Conservation (phyloP, 2,888 invertebrate genomes). For the Parnassius orleans region DNA sequence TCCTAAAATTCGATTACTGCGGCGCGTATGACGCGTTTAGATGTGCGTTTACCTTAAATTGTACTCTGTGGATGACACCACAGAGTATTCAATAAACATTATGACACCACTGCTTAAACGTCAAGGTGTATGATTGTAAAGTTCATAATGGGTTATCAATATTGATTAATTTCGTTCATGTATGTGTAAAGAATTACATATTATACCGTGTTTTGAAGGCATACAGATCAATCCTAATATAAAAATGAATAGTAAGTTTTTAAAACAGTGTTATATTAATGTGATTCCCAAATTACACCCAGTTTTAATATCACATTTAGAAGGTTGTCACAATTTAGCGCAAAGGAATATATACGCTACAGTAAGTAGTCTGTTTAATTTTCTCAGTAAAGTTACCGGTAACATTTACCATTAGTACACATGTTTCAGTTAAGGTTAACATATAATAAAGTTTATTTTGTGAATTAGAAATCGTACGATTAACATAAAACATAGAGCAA, state of each 20-base stretch:
- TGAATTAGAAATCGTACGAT: constrained; percentile 20
- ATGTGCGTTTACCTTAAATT: no score
- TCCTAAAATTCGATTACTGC: no score
- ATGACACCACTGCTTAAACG: constrained; percentile 25
- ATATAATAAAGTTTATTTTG: constrained; percentile 1
- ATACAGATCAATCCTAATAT: constrained; percentile 20
- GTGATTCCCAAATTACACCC: constrained; percentile 40
- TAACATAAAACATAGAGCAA: background rate
- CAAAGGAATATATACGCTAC: constrained; percentile 57
- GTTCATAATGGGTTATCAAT: constrained; percentile 76
- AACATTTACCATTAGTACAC: constrained; percentile 1
- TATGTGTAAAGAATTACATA: constrained; percentile 47
- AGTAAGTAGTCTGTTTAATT: constrained; percentile 43
- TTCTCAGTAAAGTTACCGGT: background rate
- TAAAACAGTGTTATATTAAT: constrained; percentile 47
- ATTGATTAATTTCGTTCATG: constrained; percentile 50
- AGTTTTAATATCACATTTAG: constrained; percentile 37
- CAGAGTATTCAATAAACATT: no score
- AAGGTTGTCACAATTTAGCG: constrained; percentile 36
- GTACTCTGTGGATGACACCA: no score
- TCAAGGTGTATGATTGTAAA: constrained; percentile 44
- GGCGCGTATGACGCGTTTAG: no score
- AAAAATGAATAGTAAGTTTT: constrained; percentile 57
- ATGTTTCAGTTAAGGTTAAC: constrained; percentile 17
- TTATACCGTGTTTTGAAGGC: constrained; percentile 28